Base-by-base conservation (phyloP, 2,797 vertebrate species). In the Onychomys arenicola region DNA sequence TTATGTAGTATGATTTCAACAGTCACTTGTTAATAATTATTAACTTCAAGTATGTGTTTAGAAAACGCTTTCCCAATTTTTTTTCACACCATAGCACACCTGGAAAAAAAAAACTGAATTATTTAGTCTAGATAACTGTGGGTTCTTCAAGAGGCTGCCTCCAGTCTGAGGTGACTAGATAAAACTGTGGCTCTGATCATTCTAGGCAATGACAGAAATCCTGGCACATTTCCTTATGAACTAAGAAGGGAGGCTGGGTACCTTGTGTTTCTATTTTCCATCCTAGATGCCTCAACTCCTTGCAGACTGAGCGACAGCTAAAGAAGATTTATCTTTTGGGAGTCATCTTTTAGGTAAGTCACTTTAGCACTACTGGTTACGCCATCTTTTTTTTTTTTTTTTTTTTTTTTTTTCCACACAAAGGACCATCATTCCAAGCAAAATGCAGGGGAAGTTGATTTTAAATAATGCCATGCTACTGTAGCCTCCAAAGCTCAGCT, bases 291-390 rank as follows among this genome's bases (percentile, higher is more conserved):
- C 40, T 29, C 25, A 76, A 29, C 27, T 76, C 43, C 40, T 16
- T 46, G 29, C 6, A 12, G 75, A 76, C 40, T 29, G 75, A 43
- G 73, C 13, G 40, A 76, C 25, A 2, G 6, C 76, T 46, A 43
- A 69, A 43, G 73, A 46, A 25, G 25, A 46, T 27, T 37, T 73
- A n/a, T 73, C 9, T 40, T 43, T 43, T 76, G 5, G 63, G 90
- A 86, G 55, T 82, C 32, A 52, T n/a, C 61, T 82, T 95, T 87
- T 34, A 95, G 29, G 46, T 17, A 87, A 94, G 57, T 77, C 76
- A 52, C 69, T 37, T 92, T 46, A 78, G 43, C 29, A n/a, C 61
- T 76, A 7, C 59, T 55, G 52, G 63, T 32, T 75, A 32, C 27
- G 19, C 8, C n/a, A 77, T 43, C 67, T 55, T 55, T 55, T 55